Evolutionary conservation across 2,113 vertebrate species (phyloP).

Genomic region (Xenopus borealis): DNA sequence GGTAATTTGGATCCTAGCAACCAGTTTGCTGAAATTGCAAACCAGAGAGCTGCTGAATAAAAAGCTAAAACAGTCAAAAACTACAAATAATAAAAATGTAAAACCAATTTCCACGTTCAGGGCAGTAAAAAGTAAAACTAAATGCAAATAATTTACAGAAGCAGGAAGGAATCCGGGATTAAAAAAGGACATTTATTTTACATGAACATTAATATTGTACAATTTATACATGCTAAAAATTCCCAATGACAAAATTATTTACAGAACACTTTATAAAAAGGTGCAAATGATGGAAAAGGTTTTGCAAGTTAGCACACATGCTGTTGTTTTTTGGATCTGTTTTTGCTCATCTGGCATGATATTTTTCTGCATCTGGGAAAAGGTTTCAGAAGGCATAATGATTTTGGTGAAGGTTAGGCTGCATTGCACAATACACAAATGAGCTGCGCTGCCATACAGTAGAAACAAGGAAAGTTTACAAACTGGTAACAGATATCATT

Average conservation of each 20-base stretch:
- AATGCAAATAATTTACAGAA: too few relatives aligned
- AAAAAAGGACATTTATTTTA: conserved; percentile 8
- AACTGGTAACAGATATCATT: neutral
- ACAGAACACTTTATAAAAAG: conserved; percentile 78
- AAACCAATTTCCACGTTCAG: too few relatives aligned
- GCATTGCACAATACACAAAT: neutral
- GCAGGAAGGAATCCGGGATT: too few relatives aligned
- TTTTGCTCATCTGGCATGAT: neutral
- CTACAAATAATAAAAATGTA: too few relatives aligned
- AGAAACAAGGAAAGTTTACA: neutral
- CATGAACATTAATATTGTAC: conserved; percentile 68
- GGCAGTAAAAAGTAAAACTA: too few relatives aligned
- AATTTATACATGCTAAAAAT: conserved; percentile 82
- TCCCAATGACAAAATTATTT: conserved; percentile 75
- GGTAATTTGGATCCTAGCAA: too few relatives aligned
- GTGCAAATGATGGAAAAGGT: conserved; percentile 66
- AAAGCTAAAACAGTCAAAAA: too few relatives aligned
- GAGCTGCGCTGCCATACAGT: too few relatives aligned
- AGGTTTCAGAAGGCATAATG: neutral
- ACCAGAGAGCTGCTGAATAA: too few relatives aligned
- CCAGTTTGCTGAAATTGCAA: too few relatives aligned
- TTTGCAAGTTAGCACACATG: conserved; percentile 3
- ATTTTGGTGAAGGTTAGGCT: neutral
- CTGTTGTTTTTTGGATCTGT: neutral
- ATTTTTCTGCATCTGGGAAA: neutral